phyloP scores from a whole-genome alignment of 2,113 vertebrate genomes.

The Macrotis lagotis region DNA sequence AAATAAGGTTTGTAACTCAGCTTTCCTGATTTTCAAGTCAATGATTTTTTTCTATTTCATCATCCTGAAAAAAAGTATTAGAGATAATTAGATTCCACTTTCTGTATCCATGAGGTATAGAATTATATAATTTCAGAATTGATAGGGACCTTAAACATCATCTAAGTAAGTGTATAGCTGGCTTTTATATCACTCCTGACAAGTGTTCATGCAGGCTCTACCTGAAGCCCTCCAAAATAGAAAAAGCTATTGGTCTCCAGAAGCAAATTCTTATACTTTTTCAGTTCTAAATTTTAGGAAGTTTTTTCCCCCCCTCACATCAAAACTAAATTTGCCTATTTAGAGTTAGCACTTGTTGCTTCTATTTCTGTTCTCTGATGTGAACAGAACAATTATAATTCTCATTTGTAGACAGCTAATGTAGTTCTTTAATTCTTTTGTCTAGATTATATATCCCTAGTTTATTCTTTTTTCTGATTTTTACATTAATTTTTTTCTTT shows the following conservation, averaged over 20 bases:
- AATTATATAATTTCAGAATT: background rate
- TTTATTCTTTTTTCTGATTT: background rate
- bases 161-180: background rate
- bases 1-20: background rate
- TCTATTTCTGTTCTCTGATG: background rate
- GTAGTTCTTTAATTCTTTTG: background rate
- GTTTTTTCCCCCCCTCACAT: background rate
- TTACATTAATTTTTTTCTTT: background rate
- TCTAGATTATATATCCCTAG: too few species aligned
- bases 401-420: background rate
- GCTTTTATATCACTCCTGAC: background rate
- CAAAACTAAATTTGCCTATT: background rate
- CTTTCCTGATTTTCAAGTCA: background rate
- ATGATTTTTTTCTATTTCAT: background rate
- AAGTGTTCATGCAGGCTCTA: background rate
- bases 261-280: background rate
- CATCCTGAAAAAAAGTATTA: background rate
- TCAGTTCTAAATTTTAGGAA: background rate
- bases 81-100: background rate
- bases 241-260: background rate
- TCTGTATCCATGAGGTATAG: background rate
- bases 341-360: background rate
- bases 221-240: background rate
- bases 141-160: background rate
- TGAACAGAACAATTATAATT: background rate